Conservation (phyloP, 1,140 invertebrate species). For the Leguminivora glycinivorella region DNA sequence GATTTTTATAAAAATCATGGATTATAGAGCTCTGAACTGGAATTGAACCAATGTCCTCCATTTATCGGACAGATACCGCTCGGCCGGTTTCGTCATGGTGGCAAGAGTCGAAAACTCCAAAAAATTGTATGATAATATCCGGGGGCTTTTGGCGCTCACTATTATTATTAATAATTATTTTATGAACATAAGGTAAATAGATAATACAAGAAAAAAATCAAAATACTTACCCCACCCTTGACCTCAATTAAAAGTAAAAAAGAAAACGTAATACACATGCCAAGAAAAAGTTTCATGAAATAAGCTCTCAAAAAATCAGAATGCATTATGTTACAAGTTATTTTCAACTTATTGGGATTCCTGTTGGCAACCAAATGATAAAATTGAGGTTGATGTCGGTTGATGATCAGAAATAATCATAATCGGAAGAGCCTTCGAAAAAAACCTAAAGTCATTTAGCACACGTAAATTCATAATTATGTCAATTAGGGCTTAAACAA, state of each 20-base stretch:
- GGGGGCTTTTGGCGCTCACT: no score
- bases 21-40: no score
- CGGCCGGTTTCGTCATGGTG: no score
- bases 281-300: not conserved
- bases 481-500: no score
- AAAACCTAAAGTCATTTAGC: no score
- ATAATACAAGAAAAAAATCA: not conserved
- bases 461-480: no score
- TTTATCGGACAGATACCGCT: no score
- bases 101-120: no score
- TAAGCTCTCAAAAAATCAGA: not conserved
- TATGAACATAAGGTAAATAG: not conserved
- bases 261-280: not conserved
- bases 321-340: not conserved
- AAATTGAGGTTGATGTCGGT: not conserved
- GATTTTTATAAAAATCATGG: no score
- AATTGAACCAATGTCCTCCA: no score
- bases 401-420: not conserved
- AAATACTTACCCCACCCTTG: not conserved
- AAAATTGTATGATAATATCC: no score
- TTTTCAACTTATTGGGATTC: not conserved
- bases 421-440: not conserved
- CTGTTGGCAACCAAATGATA: not conserved
- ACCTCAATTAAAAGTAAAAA: not conserved
- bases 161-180: no score